Evolutionary conservation across 1,140 invertebrate genomes (phyloP).

Genomic region (Diachasma alloeum): DNA sequence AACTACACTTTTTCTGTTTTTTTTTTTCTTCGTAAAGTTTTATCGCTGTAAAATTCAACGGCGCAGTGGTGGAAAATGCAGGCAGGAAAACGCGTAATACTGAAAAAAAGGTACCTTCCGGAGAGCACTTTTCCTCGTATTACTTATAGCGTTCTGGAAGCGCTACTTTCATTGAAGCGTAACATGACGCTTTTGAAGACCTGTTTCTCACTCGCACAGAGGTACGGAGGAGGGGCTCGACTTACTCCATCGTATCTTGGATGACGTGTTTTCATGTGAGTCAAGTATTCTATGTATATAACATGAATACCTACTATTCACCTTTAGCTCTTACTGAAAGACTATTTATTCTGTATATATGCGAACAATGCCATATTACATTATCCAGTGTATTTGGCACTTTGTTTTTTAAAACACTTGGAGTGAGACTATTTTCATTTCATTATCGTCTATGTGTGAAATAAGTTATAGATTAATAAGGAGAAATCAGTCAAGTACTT

Average conservation of each 20-base stretch:
- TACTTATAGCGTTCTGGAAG: conserved; percentile 53
- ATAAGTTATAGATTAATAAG: too few relatives aligned
- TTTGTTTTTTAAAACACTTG: conserved; percentile 33
- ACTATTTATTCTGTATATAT: conserved; percentile 13
- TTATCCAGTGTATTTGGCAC: conserved; percentile 31
- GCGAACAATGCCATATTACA: conserved; percentile 22
- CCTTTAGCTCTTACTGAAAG: neutral
- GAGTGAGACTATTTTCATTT: too few relatives aligned
- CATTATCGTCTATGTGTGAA: too few relatives aligned
- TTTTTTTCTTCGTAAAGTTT: neutral
- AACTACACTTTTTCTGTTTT: too few relatives aligned
- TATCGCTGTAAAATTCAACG: neutral
- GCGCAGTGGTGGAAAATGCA: neutral
- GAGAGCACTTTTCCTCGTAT: conserved; percentile 61
- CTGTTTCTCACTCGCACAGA: conserved; percentile 12
- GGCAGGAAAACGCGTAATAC: neutral
- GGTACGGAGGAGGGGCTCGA: neutral
- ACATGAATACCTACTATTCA: conserved; percentile 17
- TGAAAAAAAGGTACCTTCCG: neutral
- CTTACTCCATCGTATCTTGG: neutral
- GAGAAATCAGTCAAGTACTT: too few relatives aligned
- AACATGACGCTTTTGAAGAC: conserved; percentile 32
- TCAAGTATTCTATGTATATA: neutral
- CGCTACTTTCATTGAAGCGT: conserved; percentile 31
- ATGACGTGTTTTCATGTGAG: conserved; percentile 6